Evolutionary conservation across 2,888 invertebrate species (phyloP), one percentile per base, ranked within the genome.

Genomic region (Brachypalpus laphriformis): DNA sequence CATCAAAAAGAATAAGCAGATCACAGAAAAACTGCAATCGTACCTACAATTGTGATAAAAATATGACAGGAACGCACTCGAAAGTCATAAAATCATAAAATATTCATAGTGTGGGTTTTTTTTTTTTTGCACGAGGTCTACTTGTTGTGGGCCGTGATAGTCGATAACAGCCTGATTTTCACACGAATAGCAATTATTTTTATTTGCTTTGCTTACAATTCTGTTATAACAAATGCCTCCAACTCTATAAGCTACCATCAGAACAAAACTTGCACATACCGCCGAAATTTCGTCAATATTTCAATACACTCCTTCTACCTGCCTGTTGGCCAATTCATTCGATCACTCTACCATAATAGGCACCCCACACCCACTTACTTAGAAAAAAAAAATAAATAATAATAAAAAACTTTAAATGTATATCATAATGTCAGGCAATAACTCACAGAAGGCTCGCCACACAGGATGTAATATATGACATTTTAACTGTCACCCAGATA

Each of bases 401-500:
- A n/a, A n/a, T n/a, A n/a, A 16, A 72, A 7, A 49, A 72, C 49
- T 28, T 45, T 20, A 31, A 70, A 70, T 25, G 11, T 34, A 63
- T 31, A 71, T 25, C 54, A 78, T 56, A 71, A 61, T 47, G 37
- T 56, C 56, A 8, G n/a, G 47, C 40, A 51, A 78, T 78, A 71
- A 63, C 25, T 65, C 71, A 71, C 31, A 76, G 11, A 28, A 9
- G 9, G 20, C 42, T 31, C 18, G 20, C 47, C 28, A 40, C 51
- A 22, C n/a, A 42, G 28, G 42, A 63, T 8, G 34, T 25, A 71
- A 49, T 40, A 28, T 71, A 78, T 71, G 71, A 57, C 56, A 65
- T 56, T 56, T 71, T 51, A 56, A 47, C 71, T 71, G 63, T 63
- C 70, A 47, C 61, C 31, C 47, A 63, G 63, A 71, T 71, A 71